Conservation (phyloP, 2,888 invertebrate species). For the Reticulitermes lucifugus region DNA sequence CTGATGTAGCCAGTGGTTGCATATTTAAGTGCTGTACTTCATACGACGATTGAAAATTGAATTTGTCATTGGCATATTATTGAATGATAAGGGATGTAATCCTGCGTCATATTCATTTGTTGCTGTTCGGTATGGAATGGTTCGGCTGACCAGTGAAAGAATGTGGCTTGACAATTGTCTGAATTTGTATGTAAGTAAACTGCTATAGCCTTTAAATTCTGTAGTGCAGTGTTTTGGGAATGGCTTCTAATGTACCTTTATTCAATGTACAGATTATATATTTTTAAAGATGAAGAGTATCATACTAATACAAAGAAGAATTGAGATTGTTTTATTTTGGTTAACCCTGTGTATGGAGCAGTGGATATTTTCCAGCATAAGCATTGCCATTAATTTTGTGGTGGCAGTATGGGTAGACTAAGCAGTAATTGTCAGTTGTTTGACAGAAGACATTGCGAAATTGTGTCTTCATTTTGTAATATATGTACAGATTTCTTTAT, state of each 20-base stretch:
- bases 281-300: not conserved
- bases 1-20: not conserved
- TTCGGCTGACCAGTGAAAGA: not conserved
- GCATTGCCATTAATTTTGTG: conserved; percentile 35
- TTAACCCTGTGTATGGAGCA: conserved; percentile 28
- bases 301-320: conserved; percentile 18
- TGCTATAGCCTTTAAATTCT: conserved; percentile 9
- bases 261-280: conserved; percentile 23
- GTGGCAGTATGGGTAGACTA: conserved; percentile 47
- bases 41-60: not conserved
- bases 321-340: not conserved
- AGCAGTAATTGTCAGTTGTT: conserved; percentile 40
- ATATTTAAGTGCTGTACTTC: not conserved
- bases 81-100: too few species aligned
- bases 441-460: conserved; percentile 49
- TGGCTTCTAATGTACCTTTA: conserved; percentile 35
- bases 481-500: conserved; percentile 52
- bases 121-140: not conserved
- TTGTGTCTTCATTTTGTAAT: conserved; percentile 51
- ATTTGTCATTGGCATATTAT: not conserved
- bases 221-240: conserved; percentile 32
- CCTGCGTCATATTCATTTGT: not conserved
- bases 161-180: not conserved
- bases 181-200: not conserved
- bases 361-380: conserved; percentile 31